Evolutionary conservation across 2,888 invertebrate species (phyloP), one percentile per base, ranked within the genome.

Genomic region (Beris chalybata): DNA sequence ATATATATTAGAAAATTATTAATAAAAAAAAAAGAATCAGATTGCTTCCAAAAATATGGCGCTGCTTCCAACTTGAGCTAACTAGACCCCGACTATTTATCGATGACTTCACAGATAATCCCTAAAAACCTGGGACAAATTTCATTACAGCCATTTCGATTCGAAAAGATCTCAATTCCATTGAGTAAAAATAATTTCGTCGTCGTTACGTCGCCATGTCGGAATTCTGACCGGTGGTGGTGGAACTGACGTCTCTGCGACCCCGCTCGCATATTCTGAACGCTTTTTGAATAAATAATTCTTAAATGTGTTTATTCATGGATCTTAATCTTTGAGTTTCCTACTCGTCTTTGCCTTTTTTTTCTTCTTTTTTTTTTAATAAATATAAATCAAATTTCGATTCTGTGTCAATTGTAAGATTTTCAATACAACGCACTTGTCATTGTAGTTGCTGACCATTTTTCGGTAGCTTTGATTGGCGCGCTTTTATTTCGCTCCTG

Each of bases 341-440:
- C 61, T 61, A 61, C 61, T 61, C 52, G 61, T 61, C 61, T 61
- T 61, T 50, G 52, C 22, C 13, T 50, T 61, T 52, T 32, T 9
- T 11, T 22, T 22, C 22, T 22, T 22, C 22, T 22, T 22, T 22
- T 22, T 22, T 22, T 22, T 22, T 22, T 22, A 22, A 22, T 22
- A n/a, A n/a, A 22, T 22, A 45, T 48, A 13, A 52, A 38, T 52
- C 50, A 61, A 52, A 15, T 52, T 31, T 30, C 61, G 61, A 61
- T 61, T 50, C 61, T 50, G 38, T 61, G 61, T 61, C 61, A 61
- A 61, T 61, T 61, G 61, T 61, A 50, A 50, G 11, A 50, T 22
- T 52, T 61, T 61, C 61, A 61, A 61, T 61, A 22, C 47, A 50
- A 61, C 61, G 61, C 61, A 52, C 61, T 61, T 61, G 61, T 61